Base-by-base conservation (phyloP, 2,797 vertebrate species). In the Lacerta agilis region DNA sequence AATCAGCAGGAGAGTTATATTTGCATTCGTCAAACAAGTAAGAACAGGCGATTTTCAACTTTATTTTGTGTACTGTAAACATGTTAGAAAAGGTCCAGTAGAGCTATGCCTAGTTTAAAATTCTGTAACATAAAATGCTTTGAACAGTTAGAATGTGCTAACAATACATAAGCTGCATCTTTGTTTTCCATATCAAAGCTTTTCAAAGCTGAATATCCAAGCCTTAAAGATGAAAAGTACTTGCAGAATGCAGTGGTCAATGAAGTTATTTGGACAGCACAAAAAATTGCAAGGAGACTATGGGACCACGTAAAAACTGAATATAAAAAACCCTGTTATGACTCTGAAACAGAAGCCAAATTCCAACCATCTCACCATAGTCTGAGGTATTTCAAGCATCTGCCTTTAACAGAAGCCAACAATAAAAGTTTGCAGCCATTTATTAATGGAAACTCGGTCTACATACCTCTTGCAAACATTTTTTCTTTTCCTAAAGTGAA, bases 161-260 rank as follows among this genome's bases (percentile, higher is more conserved):
- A 72, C 36, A 72, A 38, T 84, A 69, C 90, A 38, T 6, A 36
- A 79, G 0, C 45, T 1, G 82, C 86, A 75, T 79, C 64, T 80
- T 55, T 91, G 33, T 94, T 55, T 93, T 93, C 1, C 79, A 1
- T 88, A 81, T 77, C 92, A 76, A 93, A 99, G 98, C 92, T 99
- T 81, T 98, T 98, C 91, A 97, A 95, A 49, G 94, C 97, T 82
- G 97, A 97, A 76, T 99, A 99, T 90, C 99, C 99, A 15, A 99
- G 98, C 93, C 96, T 99, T 75, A 95, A 95, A 88, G 98, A 99
- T 91, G 97, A 97, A 95, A 98, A 98, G 93, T 97, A 97, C 88
- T 94, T 98, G 85, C 97, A 93, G 82, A 96, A 94, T 87, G 97
- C 97, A n/a, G 91, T 99, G 88, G 91, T 97, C 36, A 95, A 64